A percentile compares a stretch with the other conserved stretches of the same genome.
Conservation (phyloP, 2,888 invertebrate species). For the Chrysodeixis includens region DNA sequence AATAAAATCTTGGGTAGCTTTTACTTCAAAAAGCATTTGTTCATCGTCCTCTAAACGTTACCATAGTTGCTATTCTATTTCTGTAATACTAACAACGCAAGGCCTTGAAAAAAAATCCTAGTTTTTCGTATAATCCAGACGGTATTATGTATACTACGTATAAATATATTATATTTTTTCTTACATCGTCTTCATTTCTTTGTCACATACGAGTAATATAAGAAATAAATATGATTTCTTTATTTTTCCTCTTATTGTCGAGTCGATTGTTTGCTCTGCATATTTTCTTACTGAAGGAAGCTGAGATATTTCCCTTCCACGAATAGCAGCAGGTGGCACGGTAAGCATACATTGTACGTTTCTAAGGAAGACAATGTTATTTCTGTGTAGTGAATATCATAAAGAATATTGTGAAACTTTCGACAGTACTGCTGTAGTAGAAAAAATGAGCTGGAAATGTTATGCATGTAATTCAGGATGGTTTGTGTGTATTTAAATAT, state of each 20-base stretch:
- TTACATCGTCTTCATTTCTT: neutral
- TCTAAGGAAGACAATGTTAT: neutral
- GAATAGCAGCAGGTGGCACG: constrained; percentile 1
- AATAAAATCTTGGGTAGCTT: no score
- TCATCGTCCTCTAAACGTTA: no score
- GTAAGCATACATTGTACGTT: neutral
- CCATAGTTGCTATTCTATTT: no score
- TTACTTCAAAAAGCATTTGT: no score
- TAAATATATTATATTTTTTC: neutral
- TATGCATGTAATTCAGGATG: no score
- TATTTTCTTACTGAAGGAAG: neutral
- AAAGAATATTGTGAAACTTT: constrained; percentile 3
- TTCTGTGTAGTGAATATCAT: neutral
- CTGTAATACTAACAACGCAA: no score
- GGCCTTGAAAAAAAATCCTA: no score
- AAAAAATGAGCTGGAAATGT: no score
- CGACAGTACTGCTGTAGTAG: neutral
- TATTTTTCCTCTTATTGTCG: neutral
- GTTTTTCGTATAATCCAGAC: neutral
- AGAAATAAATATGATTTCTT: neutral
- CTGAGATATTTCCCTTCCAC: constrained; percentile 2
- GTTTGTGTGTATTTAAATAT: no score
- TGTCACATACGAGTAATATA: neutral
- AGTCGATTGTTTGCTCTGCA: constrained; percentile 2
- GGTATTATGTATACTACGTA: neutral